Evolutionary conservation across 2,888 invertebrate species (phyloP), one percentile per base, ranked within the genome.

Genomic region (Eueremaeus valkanovi): DNA sequence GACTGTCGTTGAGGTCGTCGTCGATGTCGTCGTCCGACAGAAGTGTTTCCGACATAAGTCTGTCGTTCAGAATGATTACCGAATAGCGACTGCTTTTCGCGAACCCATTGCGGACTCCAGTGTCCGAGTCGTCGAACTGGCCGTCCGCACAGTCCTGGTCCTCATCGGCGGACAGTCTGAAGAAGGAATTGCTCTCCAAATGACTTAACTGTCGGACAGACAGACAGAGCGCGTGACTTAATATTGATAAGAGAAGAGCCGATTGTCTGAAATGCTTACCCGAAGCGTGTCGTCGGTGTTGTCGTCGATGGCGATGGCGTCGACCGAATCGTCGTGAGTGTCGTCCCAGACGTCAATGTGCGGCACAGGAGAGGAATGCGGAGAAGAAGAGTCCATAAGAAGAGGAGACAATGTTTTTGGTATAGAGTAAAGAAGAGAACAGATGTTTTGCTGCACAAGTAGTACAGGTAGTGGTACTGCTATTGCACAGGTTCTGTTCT

Each of bases 31-130:
- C 40, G 36, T 66, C 66, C 16, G 51, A 72, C 16, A 51, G 42
- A 24, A 75, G 31, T 18, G 75, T 75, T 55, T 75, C 75, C 3
- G 75, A 75, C 75, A 75, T 75, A 27, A 75, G 33, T 33, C 75
- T 40, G 42, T 75, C 75, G 51, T 75, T 75, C 2, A 72, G 70
- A 18, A 75, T 72, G 21, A 75, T 55, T 1, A 66, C 66, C 21
- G 66, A 66, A 66, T 66, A 66, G 36, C 36, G 66, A 36, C n/a
- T n/a, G n/a, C 29, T 61, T 61, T 61, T 61, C 27, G 51, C 21
- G 21, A 5, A 24, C 58, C 58, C 27, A 31, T 5, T 9, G 29
- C 29, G 58, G 51, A 21, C 21, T 51, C 45, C 9, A 18, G 11
- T 45, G 45, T 45, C 45, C 45, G 18, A 13, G 16, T 3, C 13